A percentile compares a stretch with the other conserved stretches of the same genome.
Evolutionary conservation across 2,113 vertebrate genomes (phyloP).

Genomic region (Rhadina sibilatrix): DNA sequence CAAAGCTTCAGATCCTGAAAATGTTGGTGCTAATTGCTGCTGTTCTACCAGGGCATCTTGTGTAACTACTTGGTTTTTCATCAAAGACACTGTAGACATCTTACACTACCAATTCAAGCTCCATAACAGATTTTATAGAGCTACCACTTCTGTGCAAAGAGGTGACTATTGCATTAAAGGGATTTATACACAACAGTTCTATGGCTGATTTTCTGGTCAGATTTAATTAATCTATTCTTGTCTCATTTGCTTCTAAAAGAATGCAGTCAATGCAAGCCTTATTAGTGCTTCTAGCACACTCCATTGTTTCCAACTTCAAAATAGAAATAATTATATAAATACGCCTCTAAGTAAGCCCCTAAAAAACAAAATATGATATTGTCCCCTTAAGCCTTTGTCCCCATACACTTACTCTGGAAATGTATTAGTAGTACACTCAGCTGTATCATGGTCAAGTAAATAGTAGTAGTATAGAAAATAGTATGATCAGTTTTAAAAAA

Average conservation of each 20-base stretch:
- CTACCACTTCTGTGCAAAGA: background rate
- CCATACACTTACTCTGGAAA: background rate
- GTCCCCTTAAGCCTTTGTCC: background rate
- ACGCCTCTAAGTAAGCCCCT: background rate
- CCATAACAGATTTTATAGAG: background rate
- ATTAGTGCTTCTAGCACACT: background rate
- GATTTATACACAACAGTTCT: background rate
- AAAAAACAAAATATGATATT: background rate
- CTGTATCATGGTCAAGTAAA: background rate
- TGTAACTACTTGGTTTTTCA: background rate
- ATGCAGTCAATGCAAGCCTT: background rate
- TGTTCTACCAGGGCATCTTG: background rate
- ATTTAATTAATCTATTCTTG: slow-evolving; percentile 10
- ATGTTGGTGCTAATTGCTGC: background rate
- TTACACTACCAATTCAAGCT: background rate
- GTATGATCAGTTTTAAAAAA: background rate
- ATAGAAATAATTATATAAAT: background rate
- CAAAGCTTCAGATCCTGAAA: background rate
- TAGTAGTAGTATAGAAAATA: background rate
- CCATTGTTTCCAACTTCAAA: background rate
- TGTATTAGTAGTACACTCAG: background rate
- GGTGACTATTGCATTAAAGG: background rate
- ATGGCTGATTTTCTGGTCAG: slow-evolving; percentile 2
- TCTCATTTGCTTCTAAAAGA: background rate
- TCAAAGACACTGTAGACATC: background rate